These are phyloP conservation scores for Plutella xylostella DNA, from an alignment of 2,888 invertebrate genomes.

Conservation along the genomic window DNA sequence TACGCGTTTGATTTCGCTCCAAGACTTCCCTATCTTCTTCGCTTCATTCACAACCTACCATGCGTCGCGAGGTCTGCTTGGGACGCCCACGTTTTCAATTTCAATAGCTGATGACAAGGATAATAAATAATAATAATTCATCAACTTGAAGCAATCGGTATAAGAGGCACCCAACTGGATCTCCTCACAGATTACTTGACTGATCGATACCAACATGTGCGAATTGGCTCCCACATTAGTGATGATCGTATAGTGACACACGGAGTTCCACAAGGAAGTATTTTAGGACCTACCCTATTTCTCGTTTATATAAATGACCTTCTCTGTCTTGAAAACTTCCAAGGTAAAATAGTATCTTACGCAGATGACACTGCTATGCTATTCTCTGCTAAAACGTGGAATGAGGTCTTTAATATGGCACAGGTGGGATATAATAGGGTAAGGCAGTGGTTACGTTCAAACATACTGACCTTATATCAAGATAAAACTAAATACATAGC, in stretches of 20 bases:
- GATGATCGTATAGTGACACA: not conserved
- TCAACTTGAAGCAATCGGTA: constrained; percentile 7
- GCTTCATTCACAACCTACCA: no score
- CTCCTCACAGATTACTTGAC: constrained; percentile 2
- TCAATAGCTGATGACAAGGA: no score
- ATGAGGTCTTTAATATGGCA: not conserved
- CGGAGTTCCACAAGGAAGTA: constrained; percentile 10
- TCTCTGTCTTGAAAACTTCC: not conserved
- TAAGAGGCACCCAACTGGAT: constrained; percentile 6
- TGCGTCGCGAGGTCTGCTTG: no score
- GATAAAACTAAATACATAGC: not conserved
- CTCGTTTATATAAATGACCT: no score
- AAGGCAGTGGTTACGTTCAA: not conserved
- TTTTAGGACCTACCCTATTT: constrained; percentile 10
- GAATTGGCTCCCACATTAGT: constrained; percentile 6
- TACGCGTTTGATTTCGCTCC: no score
- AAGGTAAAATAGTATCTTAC: constrained; percentile 8
- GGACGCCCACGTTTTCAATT: no score
- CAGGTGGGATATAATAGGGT: not conserved
- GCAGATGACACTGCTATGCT: constrained; percentile 12
- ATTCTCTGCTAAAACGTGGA: not conserved
- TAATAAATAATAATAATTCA: no score
- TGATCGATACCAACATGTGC: constrained; percentile 4
- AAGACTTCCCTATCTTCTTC: no score
- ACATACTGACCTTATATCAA: not conserved